Evolutionary conservation across 2,113 vertebrate species (phyloP).

Genomic region (Cichladusa arquata): DNA sequence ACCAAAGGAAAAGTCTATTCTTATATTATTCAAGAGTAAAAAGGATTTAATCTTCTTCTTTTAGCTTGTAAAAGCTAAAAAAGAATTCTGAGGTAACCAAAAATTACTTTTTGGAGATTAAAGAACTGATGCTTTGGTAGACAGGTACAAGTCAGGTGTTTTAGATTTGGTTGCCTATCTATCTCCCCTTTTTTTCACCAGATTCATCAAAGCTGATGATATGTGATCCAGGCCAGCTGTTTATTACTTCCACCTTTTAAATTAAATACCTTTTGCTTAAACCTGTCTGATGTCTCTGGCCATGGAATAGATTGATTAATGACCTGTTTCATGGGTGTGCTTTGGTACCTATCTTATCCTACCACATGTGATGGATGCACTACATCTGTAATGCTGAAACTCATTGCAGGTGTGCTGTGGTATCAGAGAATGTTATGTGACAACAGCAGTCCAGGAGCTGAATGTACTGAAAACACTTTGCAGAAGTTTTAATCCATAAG

Average conservation of each 20-base stretch:
- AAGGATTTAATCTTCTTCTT: background rate
- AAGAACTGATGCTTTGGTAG: background rate
- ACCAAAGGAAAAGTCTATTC: background rate
- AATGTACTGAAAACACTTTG: background rate
- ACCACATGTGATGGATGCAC: background rate
- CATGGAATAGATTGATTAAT: background rate
- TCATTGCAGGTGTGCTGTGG: background rate
- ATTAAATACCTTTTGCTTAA: background rate
- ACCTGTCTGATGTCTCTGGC: background rate
- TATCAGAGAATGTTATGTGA: background rate
- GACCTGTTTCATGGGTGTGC: background rate
- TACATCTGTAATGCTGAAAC: background rate
- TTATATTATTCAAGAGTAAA: background rate
- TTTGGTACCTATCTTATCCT: background rate
- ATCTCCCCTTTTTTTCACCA: background rate
- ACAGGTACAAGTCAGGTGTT: background rate
- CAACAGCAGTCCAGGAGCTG: background rate
- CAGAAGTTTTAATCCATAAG: background rate
- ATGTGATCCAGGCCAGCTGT: background rate
- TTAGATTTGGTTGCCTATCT: background rate
- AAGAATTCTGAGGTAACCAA: background rate
- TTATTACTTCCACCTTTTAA: background rate
- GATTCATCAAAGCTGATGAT: background rate
- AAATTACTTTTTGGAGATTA: background rate
- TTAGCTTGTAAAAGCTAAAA: background rate